Evolutionary conservation across 2,797 vertebrate species (phyloP).

Genomic region (Dermochelys coriacea): DNA sequence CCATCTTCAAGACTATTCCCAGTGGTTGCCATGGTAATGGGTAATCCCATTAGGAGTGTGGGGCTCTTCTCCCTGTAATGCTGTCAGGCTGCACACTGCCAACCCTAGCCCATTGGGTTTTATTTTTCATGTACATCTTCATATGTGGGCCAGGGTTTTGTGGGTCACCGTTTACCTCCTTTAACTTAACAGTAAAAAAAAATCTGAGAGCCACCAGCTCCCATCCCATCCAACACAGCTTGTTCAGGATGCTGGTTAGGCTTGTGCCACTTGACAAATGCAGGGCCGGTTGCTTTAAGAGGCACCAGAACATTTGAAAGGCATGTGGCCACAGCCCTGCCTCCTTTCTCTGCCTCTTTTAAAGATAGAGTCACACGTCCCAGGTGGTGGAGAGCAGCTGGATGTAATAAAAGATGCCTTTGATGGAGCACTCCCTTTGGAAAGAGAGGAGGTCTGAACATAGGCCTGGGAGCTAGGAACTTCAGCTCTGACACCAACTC

Average conservation of each 20-base stretch:
- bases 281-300: background rate
- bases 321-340: background rate
- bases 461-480: too few species aligned
- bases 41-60: background rate
- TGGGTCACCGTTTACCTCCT: too few species aligned
- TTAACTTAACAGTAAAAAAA: too few species aligned
- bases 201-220: too few species aligned
- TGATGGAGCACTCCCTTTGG: background rate
- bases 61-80: accelerated
- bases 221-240: background rate
- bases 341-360: background rate
- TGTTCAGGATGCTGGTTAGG: background rate
- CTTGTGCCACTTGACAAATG: background rate
- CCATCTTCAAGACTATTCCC: accelerated
- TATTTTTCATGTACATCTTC: too few species aligned
- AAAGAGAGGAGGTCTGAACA: too few species aligned
- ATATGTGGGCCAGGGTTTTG: too few species aligned
- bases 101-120: background rate
- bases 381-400: background rate
- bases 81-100: background rate
- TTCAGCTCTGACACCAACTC: background rate
- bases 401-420: too few species aligned
- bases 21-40: background rate
- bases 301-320: background rate
- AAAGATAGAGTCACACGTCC: background rate